A percentile compares a stretch with the other conserved stretches of the same genome.
phyloP scores from a whole-genome alignment of 2,888 invertebrate genomes.

The Dione vanillae region DNA sequence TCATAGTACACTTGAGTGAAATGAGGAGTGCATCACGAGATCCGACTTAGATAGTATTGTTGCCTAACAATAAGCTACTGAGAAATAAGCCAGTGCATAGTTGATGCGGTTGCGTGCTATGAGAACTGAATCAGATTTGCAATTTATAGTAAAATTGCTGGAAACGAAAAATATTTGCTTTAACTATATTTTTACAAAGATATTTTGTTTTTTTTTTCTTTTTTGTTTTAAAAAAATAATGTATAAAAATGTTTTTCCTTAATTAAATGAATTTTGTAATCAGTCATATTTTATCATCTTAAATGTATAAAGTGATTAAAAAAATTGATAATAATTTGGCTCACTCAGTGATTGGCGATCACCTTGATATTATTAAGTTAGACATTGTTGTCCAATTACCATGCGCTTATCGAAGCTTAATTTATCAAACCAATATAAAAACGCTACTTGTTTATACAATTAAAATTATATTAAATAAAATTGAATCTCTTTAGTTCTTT shows the following conservation, averaged over 20 bases:
- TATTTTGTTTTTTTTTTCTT: not conserved
- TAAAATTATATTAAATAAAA: conserved; percentile 62
- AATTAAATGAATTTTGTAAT: not conserved
- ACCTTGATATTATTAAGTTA: conserved; percentile 15
- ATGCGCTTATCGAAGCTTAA: not conserved
- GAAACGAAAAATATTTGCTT: conserved; percentile 39
- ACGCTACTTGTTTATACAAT: conserved; percentile 57
- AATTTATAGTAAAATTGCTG: conserved; percentile 66
- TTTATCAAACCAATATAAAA: not conserved
- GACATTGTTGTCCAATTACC: not conserved
- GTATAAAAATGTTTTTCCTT: not conserved
- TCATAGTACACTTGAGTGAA: conserved; percentile 65
- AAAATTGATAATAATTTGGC: conserved; percentile 46
- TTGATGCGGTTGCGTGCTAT: conserved; percentile 75
- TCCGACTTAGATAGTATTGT: conserved; percentile 77
- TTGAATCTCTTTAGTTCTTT: conserved; percentile 50
- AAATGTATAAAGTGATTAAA: conserved; percentile 51
- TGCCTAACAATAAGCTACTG: conserved; percentile 72
- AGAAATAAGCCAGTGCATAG: conserved; percentile 66
- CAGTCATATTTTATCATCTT: not conserved
- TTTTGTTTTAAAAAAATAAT: not conserved
- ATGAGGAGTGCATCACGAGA: conserved; percentile 76
- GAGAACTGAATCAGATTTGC: conserved; percentile 76
- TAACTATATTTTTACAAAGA: conserved; percentile 29
- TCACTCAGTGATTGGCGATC: not conserved